phyloP scores from a whole-genome alignment of 2,113 vertebrate genomes.

The Anas platyrhynchos region DNA sequence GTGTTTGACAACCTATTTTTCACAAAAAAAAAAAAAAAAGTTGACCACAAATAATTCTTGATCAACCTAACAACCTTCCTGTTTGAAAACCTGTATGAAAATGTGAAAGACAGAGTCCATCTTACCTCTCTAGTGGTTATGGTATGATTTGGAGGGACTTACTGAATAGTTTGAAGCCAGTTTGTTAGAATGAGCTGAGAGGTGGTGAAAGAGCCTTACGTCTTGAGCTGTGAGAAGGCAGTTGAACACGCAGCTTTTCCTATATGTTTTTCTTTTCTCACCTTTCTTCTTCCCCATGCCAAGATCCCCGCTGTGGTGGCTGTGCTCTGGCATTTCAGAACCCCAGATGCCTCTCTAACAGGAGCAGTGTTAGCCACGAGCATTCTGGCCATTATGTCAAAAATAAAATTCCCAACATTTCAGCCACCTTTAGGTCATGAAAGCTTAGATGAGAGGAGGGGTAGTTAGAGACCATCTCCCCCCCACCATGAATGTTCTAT shows the following conservation, averaged over 20 bases:
- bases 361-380: accelerated
- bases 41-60: background rate
- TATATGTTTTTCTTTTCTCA: background rate
- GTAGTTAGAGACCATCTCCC: background rate
- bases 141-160: background rate
- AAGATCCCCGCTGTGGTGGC: background rate
- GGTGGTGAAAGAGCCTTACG: background rate
- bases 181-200: background rate
- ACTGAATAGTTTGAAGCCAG: background rate
- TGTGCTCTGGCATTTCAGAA: background rate
- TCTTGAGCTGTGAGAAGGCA: background rate
- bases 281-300: background rate
- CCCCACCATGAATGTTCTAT: accelerated
- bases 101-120: background rate
- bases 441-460: background rate
- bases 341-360: background rate
- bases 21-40: background rate
- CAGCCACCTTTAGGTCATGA: background rate
- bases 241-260: background rate
- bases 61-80: background rate
- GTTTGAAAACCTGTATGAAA: background rate
- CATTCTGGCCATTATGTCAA: background rate
- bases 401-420: background rate
- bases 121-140: background rate
- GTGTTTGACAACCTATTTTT: background rate